These are phyloP conservation scores for Platycheirus albimanus DNA, from an alignment of 2,888 invertebrate species.

Conservation along the genomic window DNA sequence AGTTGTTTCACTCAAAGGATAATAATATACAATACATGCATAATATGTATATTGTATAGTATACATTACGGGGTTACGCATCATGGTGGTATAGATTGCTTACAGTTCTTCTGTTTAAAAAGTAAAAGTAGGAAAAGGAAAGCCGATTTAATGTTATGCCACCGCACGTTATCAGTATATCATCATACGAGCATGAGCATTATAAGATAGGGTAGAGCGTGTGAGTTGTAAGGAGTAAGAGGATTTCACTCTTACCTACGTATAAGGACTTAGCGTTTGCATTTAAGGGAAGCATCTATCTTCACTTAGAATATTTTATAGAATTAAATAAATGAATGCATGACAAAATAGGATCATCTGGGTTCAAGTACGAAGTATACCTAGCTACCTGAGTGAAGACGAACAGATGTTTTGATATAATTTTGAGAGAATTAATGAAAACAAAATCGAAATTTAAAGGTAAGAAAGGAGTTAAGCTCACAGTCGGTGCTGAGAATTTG, in stretches of 20 bases:
- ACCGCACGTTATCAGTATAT: slow-evolving; percentile 18
- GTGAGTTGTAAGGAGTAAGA: background rate
- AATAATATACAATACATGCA: slow-evolving; percentile 2
- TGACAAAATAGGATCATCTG: slow-evolving; percentile 5
- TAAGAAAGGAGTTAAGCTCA: too few species aligned
- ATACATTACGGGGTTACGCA: background rate
- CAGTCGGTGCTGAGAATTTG: too few species aligned
- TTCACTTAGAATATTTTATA: background rate
- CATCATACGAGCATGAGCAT: background rate
- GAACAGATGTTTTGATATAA: background rate
- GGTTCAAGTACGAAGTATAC: background rate
- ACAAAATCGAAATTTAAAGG: too few species aligned
- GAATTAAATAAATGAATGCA: slow-evolving; percentile 8
- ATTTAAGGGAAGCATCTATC: background rate
- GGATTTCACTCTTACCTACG: background rate
- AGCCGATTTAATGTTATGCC: slow-evolving; percentile 18
- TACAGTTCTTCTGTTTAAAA: slow-evolving; percentile 12
- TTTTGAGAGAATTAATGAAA: too few species aligned
- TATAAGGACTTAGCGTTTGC: background rate
- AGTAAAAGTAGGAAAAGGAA: slow-evolving; percentile 9
- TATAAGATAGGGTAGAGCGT: background rate
- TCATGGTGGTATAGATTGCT: background rate
- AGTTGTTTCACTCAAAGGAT: slow-evolving; percentile 26
- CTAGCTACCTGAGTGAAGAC: too few species aligned
- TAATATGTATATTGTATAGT: background rate